Base-by-base conservation (phyloP, 2,797 vertebrate genomes). In the Crax fasciolata region DNA sequence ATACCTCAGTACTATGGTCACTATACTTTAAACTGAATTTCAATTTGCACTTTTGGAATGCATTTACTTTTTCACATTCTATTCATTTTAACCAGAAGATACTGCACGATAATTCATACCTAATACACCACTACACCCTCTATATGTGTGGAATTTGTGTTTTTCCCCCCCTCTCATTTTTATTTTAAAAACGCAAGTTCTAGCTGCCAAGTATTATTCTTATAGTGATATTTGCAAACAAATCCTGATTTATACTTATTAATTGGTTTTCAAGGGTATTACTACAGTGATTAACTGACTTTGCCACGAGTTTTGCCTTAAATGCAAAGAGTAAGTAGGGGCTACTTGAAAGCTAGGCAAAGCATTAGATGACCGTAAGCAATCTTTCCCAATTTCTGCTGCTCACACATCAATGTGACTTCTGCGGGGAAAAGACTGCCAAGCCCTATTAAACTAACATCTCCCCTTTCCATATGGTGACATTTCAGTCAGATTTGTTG, bases 41-140 rank as follows among this genome's bases (percentile, higher is more conserved):
- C 84, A 87, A 77, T 82, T 83, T 88, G 39, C 38, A 11, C 23
- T 72, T 91, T 55, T 54, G 12, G 76, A 91, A 38, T 57, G 25
- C 41, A 52, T 93, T 87, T 87, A 67, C 24, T 72, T 54, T 83
- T 91, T 82, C 55, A 48, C 49, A 52, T 62, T 82, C 41, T 57
- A 6, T 38, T 65, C 13, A 78, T 54, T 74, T 68, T 76, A 52
- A 94, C 38, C 52, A 84, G 30, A 89, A 80, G 24, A 91, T 57
- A 91, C 28, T 54, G 48, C 78, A 74, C 39, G 84, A 13, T 48
- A 89, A 91, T 93, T 86, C 68, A 83, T 23, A 87, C 21, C 84
- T 84, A 89, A 49, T 21, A 49, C 4, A 52, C 15, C 44, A n/a
- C 38, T 20, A 80, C 25, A 89, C 51, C 18, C 80, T 70, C 74